These are phyloP conservation scores for Pycnomerus fuliginosus DNA, from an alignment of 2,888 invertebrate species.

Conservation along the genomic window DNA sequence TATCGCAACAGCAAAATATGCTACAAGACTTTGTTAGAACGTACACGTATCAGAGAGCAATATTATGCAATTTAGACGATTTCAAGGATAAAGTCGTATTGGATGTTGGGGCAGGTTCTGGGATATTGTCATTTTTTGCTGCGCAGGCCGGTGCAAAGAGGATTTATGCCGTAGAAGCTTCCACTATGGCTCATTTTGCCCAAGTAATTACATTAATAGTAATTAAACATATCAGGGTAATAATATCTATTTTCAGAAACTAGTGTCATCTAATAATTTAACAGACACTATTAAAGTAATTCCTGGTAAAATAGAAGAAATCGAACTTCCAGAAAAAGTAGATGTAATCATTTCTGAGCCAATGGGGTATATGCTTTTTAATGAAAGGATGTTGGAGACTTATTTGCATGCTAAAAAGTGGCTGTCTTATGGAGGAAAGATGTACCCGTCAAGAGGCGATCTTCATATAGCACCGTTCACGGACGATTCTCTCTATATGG, in stretches of 20 bases:
- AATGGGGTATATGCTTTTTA: slow-evolving; percentile 99
- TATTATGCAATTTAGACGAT: slow-evolving; percentile 88
- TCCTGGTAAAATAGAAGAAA: slow-evolving; percentile 96
- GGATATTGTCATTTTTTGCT: slow-evolving; percentile 97
- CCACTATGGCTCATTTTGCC: slow-evolving; percentile 97
- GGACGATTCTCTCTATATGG: slow-evolving; percentile 96
- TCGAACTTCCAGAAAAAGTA: slow-evolving; percentile 90
- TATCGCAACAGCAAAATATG: slow-evolving; percentile 99
- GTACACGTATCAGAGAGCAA: slow-evolving; percentile 97
- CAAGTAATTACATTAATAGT: too few species aligned
- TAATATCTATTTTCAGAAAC: slow-evolving; percentile 55
- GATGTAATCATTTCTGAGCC: slow-evolving; percentile 98
- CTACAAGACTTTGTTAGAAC: slow-evolving; percentile 99
- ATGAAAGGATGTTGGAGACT: slow-evolving; percentile 98
- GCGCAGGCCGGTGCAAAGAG: slow-evolving; percentile 95
- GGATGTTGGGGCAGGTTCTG: slow-evolving; percentile 98
- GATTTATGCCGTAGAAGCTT: slow-evolving; percentile 99
- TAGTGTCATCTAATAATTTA: slow-evolving; percentile 88
- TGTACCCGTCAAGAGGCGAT: slow-evolving; percentile 97
- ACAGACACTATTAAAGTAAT: slow-evolving; percentile 87
- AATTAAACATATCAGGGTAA: too few species aligned
- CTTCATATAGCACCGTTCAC: slow-evolving; percentile 97
- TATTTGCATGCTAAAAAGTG: slow-evolving; percentile 98
- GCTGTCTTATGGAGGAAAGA: slow-evolving; percentile 88
- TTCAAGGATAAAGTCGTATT: slow-evolving; percentile 91